Evolutionary conservation across 1,140 invertebrate genomes (phyloP).

Genomic region (Thaumetopoea pityocampa): DNA sequence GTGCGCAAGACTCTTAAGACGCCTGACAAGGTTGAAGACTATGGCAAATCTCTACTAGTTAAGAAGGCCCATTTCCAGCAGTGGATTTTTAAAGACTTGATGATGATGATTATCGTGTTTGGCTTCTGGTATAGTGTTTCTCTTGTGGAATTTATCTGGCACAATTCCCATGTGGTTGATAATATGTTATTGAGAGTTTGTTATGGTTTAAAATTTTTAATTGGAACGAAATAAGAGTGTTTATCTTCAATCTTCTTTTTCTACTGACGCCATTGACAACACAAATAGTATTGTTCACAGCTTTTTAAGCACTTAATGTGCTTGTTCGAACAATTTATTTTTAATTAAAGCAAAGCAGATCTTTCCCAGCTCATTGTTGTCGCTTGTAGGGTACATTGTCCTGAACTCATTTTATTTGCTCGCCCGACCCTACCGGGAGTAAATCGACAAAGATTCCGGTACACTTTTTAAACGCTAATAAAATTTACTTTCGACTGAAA

Average conservation of each 20-base stretch:
- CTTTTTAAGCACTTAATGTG: constrained; percentile 16
- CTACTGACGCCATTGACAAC: constrained; percentile 10
- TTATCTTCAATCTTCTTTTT: constrained; percentile 1
- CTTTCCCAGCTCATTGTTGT: constrained; percentile 39
- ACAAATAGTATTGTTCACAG: constrained; percentile 16
- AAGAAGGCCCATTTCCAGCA: too few species aligned
- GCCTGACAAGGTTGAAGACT: too few species aligned
- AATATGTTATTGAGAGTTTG: too few species aligned
- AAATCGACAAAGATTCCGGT: constrained; percentile 24
- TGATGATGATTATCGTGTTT: too few species aligned
- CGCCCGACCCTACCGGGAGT: constrained; percentile 28
- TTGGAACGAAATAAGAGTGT: too few species aligned
- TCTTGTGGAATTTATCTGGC: too few species aligned
- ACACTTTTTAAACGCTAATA: constrained; percentile 33
- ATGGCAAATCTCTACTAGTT: too few species aligned
- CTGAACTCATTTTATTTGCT: constrained; percentile 44
- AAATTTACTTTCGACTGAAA: constrained; percentile 25
- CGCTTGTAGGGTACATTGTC: constrained; percentile 22
- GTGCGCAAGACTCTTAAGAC: too few species aligned
- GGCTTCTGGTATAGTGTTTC: too few species aligned
- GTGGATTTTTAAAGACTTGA: too few species aligned
- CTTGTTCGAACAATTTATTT: constrained; percentile 39
- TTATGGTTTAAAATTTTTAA: too few species aligned
- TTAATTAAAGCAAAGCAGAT: constrained; percentile 49
- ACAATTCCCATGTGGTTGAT: too few species aligned